Base-by-base conservation (phyloP, 2,113 vertebrate genomes). In the Dipodomys merriami region DNA sequence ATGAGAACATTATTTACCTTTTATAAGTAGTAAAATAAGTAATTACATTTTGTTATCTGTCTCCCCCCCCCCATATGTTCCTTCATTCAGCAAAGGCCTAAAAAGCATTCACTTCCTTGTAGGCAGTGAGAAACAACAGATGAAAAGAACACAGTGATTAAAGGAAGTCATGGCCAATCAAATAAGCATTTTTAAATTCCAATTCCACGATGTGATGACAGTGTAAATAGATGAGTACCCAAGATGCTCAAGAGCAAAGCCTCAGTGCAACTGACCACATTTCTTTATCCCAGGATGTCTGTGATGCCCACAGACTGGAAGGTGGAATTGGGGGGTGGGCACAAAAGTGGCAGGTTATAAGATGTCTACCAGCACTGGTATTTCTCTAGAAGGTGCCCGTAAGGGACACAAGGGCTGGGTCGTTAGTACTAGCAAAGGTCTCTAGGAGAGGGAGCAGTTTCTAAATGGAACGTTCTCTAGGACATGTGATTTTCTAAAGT, bases 1-100 rank as follows among this genome's bases (percentile, higher is more conserved):
- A 71, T 77, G 74, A 84, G 83, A 80, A 72, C 68, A 86, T 16
- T 27, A 67, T 86, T 82, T 93, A 81, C 29, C 57, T 57, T 57
- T 57, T 57, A 13, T 57, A 88, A 88, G 22, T 19, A 2, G 81
- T 22, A 6, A 27, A 9, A 83, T 62, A 39, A 53, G 67, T 46
- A 6, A 53, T 65, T 88, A 91, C 18, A 60, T 30, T 44, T 30
- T 30, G 3, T 65, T 83, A 82, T 39, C 39, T 57, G 35, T 87
- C 91, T 91, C 15, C 76, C 4, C 10, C 49, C 27, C 30, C 15
- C 53, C 53, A 57, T 57, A 15, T 57, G 25, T 80, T 94, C 2
- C 19, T 72, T 64, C 29, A 60, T 87, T 84, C 64, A 29, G 12
- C 1, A 46, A 44, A 53, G 44, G 15, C 46, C 73, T 79, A 71